phyloP scores from a whole-genome alignment of 2,797 vertebrate species.

The Heterohyrax brucei region DNA sequence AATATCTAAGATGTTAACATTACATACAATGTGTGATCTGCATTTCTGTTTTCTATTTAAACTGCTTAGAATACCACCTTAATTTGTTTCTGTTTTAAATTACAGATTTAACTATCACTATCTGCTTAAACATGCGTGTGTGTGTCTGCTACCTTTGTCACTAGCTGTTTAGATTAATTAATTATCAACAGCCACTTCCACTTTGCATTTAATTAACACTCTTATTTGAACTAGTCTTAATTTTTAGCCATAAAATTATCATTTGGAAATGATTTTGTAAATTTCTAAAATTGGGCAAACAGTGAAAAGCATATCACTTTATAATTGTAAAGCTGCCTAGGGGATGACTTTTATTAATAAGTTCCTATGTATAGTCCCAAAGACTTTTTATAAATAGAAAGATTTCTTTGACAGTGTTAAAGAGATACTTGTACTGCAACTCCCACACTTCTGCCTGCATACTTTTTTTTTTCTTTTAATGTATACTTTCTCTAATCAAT shows the following conservation, averaged over 20 bases:
- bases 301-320: background rate
- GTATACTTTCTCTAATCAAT: no score
- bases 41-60: conserved; percentile 8
- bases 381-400: background rate
- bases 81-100: background rate
- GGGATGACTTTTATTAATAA: background rate
- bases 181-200: background rate
- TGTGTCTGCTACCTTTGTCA: background rate
- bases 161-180: background rate
- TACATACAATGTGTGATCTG: background rate
- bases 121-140: background rate
- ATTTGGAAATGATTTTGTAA: background rate
- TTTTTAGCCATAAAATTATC: background rate
- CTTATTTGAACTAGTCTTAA: background rate
- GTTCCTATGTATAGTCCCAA: background rate
- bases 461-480: background rate
- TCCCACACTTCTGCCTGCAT: background rate
- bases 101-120: background rate
- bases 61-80: background rate
- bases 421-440: background rate
- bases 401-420: background rate
- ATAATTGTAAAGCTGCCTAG: background rate
- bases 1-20: background rate
- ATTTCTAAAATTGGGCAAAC: background rate
- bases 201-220: background rate